These are phyloP conservation scores for Myathropa florea DNA, from an alignment of 2,888 invertebrate genomes.

Conservation along the genomic window DNA sequence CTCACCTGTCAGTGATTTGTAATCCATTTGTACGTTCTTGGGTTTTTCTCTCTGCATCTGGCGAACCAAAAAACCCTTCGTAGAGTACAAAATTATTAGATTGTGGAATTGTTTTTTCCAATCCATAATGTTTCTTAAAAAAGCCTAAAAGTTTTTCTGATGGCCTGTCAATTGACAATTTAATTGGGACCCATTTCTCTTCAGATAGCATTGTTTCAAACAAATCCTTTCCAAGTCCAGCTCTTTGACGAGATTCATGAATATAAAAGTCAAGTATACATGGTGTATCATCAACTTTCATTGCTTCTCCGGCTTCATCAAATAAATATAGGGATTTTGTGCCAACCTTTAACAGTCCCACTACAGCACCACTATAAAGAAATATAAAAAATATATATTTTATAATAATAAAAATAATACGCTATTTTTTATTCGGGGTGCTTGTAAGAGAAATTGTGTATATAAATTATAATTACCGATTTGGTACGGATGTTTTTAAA, in stretches of 20 bases:
- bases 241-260: conserved; percentile 90
- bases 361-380: conserved; percentile 85
- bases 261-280: conserved; percentile 97
- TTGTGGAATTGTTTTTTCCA: conserved; percentile 86
- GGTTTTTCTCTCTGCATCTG: conserved; percentile 72
- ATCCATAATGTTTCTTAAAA: conserved; percentile 90
- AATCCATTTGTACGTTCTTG: conserved; percentile 74
- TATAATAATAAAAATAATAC: too few species aligned
- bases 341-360: conserved; percentile 95
- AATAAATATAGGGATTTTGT: conserved; percentile 93
- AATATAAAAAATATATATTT: too few species aligned
- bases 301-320: conserved; percentile 86
- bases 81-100: conserved; percentile 94
- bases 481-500: too few species aligned
- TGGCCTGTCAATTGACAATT: conserved; percentile 95
- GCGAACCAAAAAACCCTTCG: conserved; percentile 87
- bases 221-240: conserved; percentile 90
- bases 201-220: conserved; percentile 93
- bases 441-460: too few species aligned
- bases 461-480: too few species aligned
- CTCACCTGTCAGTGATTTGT: conserved; percentile 79
- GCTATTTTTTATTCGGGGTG: too few species aligned
- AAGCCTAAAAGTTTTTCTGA: conserved; percentile 94
- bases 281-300: conserved; percentile 89
- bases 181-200: conserved; percentile 85